Evolutionary conservation across 1,140 invertebrate genomes (phyloP).

Genomic region (Babylonia areolata): DNA sequence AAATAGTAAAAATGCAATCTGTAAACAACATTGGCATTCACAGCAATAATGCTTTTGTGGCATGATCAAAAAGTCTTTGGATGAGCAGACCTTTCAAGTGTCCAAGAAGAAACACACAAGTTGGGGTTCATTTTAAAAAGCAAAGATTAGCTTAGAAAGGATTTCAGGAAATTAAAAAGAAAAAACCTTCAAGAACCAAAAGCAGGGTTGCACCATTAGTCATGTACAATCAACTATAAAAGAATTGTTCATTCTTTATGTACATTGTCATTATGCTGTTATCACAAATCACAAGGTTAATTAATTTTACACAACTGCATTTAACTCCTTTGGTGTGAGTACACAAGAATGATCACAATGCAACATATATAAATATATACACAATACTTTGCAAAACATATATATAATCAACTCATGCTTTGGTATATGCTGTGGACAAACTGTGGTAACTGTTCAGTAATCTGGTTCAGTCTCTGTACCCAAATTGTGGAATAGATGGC

Average conservation of each 20-base stretch:
- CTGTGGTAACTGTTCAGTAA: not conserved
- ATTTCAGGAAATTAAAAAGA: not conserved
- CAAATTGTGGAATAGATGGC: not conserved
- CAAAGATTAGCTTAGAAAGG: not conserved
- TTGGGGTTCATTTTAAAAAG: not conserved
- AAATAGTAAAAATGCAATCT: not conserved
- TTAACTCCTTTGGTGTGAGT: not conserved
- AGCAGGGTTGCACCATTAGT: conserved; percentile 2
- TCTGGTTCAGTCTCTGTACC: not conserved
- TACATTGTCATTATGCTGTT: not conserved
- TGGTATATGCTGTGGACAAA: not conserved
- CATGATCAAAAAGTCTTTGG: not conserved
- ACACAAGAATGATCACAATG: not conserved
- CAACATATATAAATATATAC: not conserved
- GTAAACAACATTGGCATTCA: not conserved
- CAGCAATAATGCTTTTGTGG: conserved; percentile 3
- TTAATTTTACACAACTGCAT: not conserved
- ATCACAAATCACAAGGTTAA: conserved; percentile 6
- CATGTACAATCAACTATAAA: not conserved
- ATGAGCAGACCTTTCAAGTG: not conserved
- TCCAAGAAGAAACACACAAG: not conserved
- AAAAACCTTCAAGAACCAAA: not conserved
- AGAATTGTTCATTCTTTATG: not conserved
- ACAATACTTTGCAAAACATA: not conserved
- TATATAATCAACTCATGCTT: not conserved